These are phyloP conservation scores for Pycnomerus fuliginosus DNA, from an alignment of 2,888 invertebrate species.

Conservation along the genomic window DNA sequence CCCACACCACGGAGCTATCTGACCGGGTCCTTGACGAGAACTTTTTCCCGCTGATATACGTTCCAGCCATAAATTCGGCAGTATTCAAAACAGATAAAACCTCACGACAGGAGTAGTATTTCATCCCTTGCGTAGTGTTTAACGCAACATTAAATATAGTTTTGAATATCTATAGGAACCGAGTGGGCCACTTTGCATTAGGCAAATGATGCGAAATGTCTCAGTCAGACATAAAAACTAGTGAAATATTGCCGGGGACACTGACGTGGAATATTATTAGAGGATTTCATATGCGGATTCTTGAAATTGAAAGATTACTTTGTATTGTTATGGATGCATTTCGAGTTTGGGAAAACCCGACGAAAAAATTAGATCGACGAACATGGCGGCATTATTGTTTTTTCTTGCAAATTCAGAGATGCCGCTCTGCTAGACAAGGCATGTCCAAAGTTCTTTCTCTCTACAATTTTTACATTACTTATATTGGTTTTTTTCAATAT, in stretches of 20 bases:
- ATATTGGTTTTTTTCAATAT: too few relatives aligned
- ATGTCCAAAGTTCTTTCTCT: too few relatives aligned
- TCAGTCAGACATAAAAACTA: constrained; percentile 45
- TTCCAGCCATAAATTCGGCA: constrained; percentile 8
- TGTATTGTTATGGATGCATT: constrained; percentile 45
- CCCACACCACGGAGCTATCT: constrained; percentile 30
- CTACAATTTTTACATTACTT: too few relatives aligned
- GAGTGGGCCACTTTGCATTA: constrained; percentile 50
- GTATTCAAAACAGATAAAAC: constrained; percentile 21
- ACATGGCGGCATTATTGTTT: too few relatives aligned
- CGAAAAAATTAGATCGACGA: too few relatives aligned
- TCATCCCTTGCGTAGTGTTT: constrained; percentile 38
- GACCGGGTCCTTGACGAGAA: too few relatives aligned
- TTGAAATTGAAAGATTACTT: constrained; percentile 50
- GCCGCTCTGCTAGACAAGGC: too few relatives aligned
- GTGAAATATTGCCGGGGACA: constrained; percentile 43
- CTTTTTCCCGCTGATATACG: too few relatives aligned
- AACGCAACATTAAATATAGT: constrained; percentile 53
- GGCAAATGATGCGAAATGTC: constrained; percentile 50
- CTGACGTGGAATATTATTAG: constrained; percentile 48
- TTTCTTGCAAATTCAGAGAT: too few relatives aligned
- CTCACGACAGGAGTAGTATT: constrained; percentile 5
- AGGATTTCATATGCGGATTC: constrained; percentile 45
- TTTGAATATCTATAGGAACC: constrained; percentile 46
- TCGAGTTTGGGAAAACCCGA: too few relatives aligned